Conservation (phyloP, 2,797 vertebrate species). For the Onychomys leucogaster region DNA sequence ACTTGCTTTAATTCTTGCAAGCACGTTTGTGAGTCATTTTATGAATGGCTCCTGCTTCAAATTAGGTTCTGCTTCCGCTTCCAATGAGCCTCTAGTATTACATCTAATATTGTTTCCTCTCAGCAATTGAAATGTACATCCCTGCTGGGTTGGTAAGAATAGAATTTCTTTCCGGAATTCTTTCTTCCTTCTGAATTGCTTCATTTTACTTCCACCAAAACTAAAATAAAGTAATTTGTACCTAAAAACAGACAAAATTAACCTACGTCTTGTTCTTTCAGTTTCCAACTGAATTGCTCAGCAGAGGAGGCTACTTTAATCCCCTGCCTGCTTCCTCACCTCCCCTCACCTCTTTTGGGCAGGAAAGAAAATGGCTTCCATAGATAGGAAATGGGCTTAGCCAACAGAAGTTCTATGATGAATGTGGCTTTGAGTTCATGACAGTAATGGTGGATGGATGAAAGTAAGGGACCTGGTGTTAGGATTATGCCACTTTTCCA, state of each 20-base stretch:
- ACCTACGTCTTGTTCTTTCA: conserved; percentile 70
- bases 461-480: background rate
- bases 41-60: conserved; percentile 84
- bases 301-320: background rate
- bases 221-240: conserved; percentile 84
- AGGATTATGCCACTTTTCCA: background rate
- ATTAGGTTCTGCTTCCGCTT: conserved; percentile 84
- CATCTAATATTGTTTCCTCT: conserved; percentile 85
- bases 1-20: conserved; percentile 82
- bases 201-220: conserved; percentile 83
- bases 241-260: conserved; percentile 81
- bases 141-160: conserved; percentile 85
- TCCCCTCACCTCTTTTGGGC: background rate
- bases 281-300: conserved; percentile 17
- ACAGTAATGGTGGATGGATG: background rate
- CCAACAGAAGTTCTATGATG: background rate
- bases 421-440: background rate
- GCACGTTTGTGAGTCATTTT: conserved; percentile 85
- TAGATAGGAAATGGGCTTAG: background rate
- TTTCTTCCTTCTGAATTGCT: conserved; percentile 84
- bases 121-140: conserved; percentile 84
- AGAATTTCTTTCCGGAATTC: conserved; percentile 85
- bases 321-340: background rate
- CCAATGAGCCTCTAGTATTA: conserved; percentile 83
- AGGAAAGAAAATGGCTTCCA: conserved; percentile 16